These are phyloP conservation scores for Nesometra sesokonis DNA, from an alignment of 35 echinoderm and acorn worm species.

Conservation along the genomic window DNA sequence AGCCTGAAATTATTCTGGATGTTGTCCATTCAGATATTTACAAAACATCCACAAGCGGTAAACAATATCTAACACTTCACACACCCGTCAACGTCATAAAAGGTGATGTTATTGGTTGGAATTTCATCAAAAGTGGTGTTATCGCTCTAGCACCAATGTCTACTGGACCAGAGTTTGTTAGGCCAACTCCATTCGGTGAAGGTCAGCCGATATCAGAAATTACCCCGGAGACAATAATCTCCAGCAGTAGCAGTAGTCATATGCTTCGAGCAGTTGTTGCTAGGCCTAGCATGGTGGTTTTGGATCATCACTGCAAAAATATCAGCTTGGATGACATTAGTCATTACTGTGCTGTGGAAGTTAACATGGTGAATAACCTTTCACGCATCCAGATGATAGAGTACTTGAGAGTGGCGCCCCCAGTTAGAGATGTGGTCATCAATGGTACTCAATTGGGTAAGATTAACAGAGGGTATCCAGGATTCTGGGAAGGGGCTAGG, in stretches of 20 bases:
- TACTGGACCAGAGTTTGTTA: background rate
- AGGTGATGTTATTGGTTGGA: background rate
- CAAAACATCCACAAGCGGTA: background rate
- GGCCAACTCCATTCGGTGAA: background rate
- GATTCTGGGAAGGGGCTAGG: too few species aligned
- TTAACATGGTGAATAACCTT: background rate
- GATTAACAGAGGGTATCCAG: background rate
- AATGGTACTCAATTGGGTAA: background rate
- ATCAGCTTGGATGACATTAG: background rate
- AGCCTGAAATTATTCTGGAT: background rate
- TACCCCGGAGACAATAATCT: background rate
- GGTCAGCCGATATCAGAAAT: background rate
- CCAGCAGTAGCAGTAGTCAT: background rate
- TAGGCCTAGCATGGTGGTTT: background rate
- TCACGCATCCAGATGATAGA: background rate
- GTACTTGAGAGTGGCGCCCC: background rate
- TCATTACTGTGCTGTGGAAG: background rate
- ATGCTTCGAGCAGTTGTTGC: background rate
- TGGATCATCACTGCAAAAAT: background rate
- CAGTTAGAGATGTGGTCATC: background rate
- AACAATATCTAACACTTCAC: background rate
- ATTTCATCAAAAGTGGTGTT: background rate
- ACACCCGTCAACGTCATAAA: background rate
- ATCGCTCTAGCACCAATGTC: background rate
- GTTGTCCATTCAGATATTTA: background rate